These are phyloP conservation scores for Peromyscus californicus DNA, from an alignment of 2,113 vertebrate species.

Conservation along the genomic window DNA sequence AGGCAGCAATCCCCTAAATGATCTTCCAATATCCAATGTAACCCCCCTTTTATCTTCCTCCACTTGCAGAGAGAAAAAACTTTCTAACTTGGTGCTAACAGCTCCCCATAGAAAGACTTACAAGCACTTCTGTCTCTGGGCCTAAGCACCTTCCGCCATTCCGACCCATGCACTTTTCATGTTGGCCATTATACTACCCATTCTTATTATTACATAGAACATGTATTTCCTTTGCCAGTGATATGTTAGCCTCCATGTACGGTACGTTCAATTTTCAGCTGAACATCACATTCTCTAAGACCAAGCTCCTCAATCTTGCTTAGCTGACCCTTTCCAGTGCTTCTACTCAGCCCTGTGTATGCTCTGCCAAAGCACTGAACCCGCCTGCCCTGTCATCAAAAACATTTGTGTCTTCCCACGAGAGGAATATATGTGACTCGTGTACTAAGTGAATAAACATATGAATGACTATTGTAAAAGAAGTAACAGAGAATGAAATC, in stretches of 20 bases:
- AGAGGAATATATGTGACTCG: background rate
- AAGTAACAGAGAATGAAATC: conserved; percentile 1
- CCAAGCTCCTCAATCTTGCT: background rate
- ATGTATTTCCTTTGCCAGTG: background rate
- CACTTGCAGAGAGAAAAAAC: background rate
- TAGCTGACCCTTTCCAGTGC: background rate
- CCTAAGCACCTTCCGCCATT: background rate
- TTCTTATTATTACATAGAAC: background rate
- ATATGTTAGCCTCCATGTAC: background rate
- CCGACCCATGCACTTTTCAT: background rate
- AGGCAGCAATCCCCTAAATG: background rate
- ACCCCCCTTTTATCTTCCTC: background rate
- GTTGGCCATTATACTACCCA: background rate
- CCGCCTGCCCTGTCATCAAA: background rate
- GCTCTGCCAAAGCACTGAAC: background rate
- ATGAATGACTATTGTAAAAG: conserved; percentile 7
- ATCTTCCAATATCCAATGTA: background rate
- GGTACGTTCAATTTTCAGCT: background rate
- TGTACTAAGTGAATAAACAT: conserved; percentile 21
- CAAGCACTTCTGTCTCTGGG: background rate
- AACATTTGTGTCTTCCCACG: background rate
- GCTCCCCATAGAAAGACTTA: background rate
- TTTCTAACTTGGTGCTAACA: background rate
- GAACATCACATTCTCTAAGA: conserved; percentile 24
- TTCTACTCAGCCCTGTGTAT: background rate